These are phyloP conservation scores for Cryptotis parvus DNA, from an alignment of 2,113 vertebrate genomes.

Conservation along the genomic window DNA sequence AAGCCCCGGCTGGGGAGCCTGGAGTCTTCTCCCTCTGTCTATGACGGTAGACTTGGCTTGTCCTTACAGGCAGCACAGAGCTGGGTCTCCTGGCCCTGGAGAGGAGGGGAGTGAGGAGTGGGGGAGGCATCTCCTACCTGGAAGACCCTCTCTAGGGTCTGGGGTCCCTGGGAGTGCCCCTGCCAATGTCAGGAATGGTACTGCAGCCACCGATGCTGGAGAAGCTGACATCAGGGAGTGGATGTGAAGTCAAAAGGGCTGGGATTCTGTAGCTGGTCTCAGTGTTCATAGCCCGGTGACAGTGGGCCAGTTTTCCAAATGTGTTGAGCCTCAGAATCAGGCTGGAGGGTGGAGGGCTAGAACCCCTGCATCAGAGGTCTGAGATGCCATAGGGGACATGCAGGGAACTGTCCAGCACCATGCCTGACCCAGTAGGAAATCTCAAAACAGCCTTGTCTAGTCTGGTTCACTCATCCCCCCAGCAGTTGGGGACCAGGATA, in stretches of 20 bases:
- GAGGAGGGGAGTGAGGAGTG: not conserved
- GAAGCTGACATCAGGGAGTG: not conserved
- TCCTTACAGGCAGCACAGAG: not conserved
- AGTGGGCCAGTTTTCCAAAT: not conserved
- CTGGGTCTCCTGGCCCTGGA: not conserved
- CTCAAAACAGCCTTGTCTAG: too few relatives aligned
- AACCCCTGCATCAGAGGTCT: not conserved
- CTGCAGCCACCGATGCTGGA: fast-evolving
- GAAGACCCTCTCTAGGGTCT: not conserved
- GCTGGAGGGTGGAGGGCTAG: not conserved
- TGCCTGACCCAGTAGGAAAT: not conserved
- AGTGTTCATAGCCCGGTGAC: not conserved
- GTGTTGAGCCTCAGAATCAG: not conserved
- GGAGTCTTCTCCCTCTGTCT: not conserved
- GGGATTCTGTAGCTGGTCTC: not conserved
- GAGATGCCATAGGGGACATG: not conserved
- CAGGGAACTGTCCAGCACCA: not conserved
- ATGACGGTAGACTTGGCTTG: fast-evolving
- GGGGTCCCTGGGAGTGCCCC: not conserved
- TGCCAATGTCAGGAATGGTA: not conserved
- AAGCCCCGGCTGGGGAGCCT: not conserved
- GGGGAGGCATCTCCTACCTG: not conserved
- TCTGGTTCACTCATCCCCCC: too few relatives aligned
- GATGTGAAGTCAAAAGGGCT: not conserved
- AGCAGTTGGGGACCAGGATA: too few relatives aligned